Evolutionary conservation across 2,113 vertebrate species (phyloP), one percentile per base, ranked within the genome.

Genomic region (Megaptera novaeangliae): DNA sequence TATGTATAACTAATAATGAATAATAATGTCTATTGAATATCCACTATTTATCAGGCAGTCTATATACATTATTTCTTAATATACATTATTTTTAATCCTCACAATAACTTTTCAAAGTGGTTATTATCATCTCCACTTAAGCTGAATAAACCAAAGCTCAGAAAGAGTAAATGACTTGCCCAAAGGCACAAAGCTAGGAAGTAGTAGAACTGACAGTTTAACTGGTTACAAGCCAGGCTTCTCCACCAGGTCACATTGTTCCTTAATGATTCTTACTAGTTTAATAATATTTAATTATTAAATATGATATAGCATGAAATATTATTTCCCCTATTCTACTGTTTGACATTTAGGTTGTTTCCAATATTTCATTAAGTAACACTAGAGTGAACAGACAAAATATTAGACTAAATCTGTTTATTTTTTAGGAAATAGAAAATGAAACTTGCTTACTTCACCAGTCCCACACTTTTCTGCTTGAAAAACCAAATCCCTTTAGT

Each of bases 401-500:
- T 66, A 71, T 36, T 87, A 86, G 23, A 80, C 34, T 64, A 71
- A 82, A 91, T 90, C 59, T 68, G 21, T 15, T 21, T 61, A 55
- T 72, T 39, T 68, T 88, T 64, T 44, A 49, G 88, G 90, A 94
- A 95, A 72, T 11, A 52, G 59, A 95, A 88, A 93, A 41, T 23
- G 39, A 85, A 89, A 78, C 81, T 75, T 57, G 23, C 66, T 66
- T 61, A 93, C 46, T 78, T 91, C 61, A 72, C n/a, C 68, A 57
- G 39, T 86, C 61, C 34, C 46, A 55, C 0, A 25, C 4, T 71
- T 94, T 66, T 63, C 41, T 57, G 31, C 87, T 82, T 88, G n/a
- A 90, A 97, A 96, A 93, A 27, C 69, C 66, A 85, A 57, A 46
- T 92, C 27, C 18, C 10, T 66, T 94, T 81, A n/a, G 81, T 57